Evolutionary conservation across 2,113 vertebrate genomes (phyloP).

Genomic region (Hypanus sabinus): DNA sequence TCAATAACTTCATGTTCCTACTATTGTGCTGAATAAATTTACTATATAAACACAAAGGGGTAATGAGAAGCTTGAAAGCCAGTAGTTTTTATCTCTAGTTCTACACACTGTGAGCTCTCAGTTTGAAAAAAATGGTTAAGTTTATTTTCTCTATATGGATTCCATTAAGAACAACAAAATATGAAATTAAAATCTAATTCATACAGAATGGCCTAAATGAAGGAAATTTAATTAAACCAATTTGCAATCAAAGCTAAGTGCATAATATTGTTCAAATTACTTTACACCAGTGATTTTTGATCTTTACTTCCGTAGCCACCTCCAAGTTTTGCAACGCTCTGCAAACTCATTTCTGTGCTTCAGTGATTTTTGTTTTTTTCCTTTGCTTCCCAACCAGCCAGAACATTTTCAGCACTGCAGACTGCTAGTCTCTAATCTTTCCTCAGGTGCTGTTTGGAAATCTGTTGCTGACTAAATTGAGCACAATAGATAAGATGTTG

Average conservation of each 20-base stretch:
- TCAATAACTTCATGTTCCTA: constrained; percentile 20
- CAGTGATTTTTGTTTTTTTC: neutral
- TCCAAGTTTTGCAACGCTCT: neutral
- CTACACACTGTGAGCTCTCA: neutral
- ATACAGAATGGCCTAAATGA: neutral
- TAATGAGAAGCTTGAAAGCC: constrained; percentile 1
- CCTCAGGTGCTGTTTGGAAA: neutral
- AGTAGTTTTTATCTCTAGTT: neutral
- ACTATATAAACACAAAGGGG: constrained; percentile 21
- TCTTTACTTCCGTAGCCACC: too few relatives aligned
- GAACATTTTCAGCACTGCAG: too few relatives aligned
- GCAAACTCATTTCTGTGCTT: neutral
- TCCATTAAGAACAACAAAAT: neutral
- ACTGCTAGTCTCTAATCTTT: neutral
- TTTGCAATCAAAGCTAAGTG: neutral
- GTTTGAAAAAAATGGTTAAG: neutral
- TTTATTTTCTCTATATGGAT: neutral
- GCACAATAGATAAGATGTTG: too few relatives aligned
- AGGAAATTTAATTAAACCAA: neutral
- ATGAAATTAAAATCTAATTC: neutral
- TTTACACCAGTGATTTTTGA: neutral
- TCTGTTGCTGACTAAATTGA: too few relatives aligned
- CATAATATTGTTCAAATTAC: neutral
- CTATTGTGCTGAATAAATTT: constrained; percentile 19
- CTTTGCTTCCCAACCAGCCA: too few relatives aligned